Evolutionary conservation across 2,888 invertebrate species (phyloP), one percentile per base, ranked within the genome.

Genomic region (Diaprepes abbreviatus): DNA sequence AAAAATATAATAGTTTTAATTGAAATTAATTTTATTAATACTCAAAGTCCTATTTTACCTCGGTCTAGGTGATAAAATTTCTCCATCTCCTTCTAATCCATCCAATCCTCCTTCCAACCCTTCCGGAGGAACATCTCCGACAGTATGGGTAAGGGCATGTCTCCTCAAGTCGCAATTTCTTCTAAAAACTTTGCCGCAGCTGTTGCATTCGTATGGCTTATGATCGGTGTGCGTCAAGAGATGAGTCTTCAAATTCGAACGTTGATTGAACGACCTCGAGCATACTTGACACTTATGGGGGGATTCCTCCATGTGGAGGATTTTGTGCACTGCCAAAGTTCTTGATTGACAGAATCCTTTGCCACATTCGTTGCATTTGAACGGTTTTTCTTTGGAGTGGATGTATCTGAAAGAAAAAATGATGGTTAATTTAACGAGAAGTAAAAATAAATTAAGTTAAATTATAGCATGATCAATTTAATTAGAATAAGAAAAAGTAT

Each of bases 311-410:
- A 94, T 89, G 83, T 97, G 97, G 35, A 96, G 89, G 74, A 96
- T 95, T 84, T 94, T 94, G 86, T 98, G 98, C 0, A 98, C 97
- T 0, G 97, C 97, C 77, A 98, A 86, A 0, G 98, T 98, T 54
- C 98, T 88, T 16, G 96, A 95, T 82, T 98, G 98, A 83, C 98
- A 99, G 86, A 99, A 98, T 1, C 98, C 98, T 86, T 98, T 98
- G 52, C 97, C 97, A 84, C 98, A 98, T 78, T 97, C 95, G 1
- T 89, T 90, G 84, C 98, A 99, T 83, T 97, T 98, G 86, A 98
- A 98, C 0, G 98, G 98, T 84, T 98, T 98, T 85, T 98, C 97
- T 83, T 98, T 98, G 74, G 96, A 96, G 86, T 98, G 98, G 74
- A 98, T 98, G 86, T 97, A 98, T 83, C 96, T 96, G 74, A 24